Percentiles rank a stretch among this genome's conserved stretches.
phyloP scores from a whole-genome alignment of 23 tunicate genomes.

The Corella eumyota region DNA sequence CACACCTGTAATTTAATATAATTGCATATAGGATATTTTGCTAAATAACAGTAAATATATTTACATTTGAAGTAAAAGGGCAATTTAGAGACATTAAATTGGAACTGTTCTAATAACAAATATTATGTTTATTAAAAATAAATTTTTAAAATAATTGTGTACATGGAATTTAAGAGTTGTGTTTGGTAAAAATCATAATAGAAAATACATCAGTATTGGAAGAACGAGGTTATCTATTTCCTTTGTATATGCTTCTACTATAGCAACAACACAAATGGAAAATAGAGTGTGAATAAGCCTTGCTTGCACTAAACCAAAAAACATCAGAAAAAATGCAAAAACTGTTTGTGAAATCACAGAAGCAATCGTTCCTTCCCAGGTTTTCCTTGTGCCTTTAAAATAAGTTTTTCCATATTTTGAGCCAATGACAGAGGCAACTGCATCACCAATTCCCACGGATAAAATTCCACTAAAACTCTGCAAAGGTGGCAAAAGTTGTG shows the following conservation, averaged over 20 bases:
- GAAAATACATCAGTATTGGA: constrained; percentile 45
- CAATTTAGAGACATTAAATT: not conserved
- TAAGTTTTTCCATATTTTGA: constrained; percentile 52
- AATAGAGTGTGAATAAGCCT: not conserved
- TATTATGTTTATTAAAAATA: not conserved
- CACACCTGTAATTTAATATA: no score
- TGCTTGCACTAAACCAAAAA: not conserved
- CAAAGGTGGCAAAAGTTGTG: constrained; percentile 12
- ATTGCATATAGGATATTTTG: not conserved
- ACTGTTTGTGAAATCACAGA: constrained; percentile 38
- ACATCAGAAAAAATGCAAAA: not conserved
- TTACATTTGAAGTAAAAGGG: no score
- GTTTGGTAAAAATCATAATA: not conserved
- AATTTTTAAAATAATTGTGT: not conserved
- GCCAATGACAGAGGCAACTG: constrained; percentile 76
- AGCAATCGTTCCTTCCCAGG: constrained; percentile 68
- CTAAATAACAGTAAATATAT: not conserved
- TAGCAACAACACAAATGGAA: constrained; percentile 26
- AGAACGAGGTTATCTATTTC: constrained; percentile 82
- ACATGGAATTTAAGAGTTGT: not conserved
- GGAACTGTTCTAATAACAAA: not conserved
- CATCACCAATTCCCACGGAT: constrained; percentile 91
- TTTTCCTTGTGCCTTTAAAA: constrained; percentile 36
- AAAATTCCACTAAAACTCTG: constrained; percentile 60
- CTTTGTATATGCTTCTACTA: constrained; percentile 56